A percentile compares a stretch with the other conserved stretches of the same genome.
Evolutionary conservation across 2,888 invertebrate genomes (phyloP).

Genomic region (Carpatolechia fugitivella): DNA sequence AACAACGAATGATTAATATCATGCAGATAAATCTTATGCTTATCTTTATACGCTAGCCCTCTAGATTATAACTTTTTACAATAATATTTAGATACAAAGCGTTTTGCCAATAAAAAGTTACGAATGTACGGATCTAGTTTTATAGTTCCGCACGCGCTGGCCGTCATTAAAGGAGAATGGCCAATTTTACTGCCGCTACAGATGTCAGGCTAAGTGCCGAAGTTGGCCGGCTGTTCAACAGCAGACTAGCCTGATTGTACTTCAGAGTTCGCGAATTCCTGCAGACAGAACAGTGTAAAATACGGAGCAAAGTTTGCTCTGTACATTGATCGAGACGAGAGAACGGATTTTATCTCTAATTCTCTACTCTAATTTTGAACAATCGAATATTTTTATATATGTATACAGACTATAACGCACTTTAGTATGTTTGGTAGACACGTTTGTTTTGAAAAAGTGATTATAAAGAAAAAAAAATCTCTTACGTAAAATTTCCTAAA

Average conservation of each 20-base stretch:
- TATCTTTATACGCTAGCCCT: too few species aligned
- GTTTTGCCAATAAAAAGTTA: constrained; percentile 5
- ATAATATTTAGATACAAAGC: background rate
- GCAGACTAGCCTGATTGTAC: background rate
- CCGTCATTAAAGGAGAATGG: constrained; percentile 12
- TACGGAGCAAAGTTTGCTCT: background rate
- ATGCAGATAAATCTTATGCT: too few species aligned
- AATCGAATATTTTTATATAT: background rate
- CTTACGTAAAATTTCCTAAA: too few species aligned
- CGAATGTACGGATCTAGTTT: background rate
- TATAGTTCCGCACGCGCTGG: background rate
- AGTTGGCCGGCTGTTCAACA: background rate
- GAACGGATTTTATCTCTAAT: background rate
- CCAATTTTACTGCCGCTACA: constrained; percentile 16
- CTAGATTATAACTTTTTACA: too few species aligned
- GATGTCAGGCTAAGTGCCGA: constrained; percentile 13
- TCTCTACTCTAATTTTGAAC: background rate
- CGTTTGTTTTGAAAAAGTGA: too few species aligned
- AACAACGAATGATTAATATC: too few species aligned
- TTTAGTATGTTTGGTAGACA: too few species aligned
- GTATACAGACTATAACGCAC: too few species aligned
- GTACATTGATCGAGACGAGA: background rate
- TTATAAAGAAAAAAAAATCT: too few species aligned
- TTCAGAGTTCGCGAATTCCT: background rate
- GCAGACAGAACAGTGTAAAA: background rate